These are phyloP conservation scores for Anthopleura sola DNA, from an alignment of 64 coral and sea anemone species.

Conservation along the genomic window DNA sequence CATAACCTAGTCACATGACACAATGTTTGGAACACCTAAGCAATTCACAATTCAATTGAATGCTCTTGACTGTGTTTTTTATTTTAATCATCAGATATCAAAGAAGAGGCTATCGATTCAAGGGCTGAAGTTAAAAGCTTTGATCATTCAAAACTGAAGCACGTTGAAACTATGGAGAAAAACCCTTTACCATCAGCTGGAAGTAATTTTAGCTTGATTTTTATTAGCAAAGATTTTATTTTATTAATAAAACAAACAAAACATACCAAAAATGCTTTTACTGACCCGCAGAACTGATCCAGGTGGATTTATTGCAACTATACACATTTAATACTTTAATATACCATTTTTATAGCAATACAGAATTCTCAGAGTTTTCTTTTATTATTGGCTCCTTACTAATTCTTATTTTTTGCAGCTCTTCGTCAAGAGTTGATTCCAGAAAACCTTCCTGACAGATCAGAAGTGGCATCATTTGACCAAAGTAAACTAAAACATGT, in stretches of 20 bases:
- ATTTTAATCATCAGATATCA: constrained; percentile 41
- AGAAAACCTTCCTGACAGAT: constrained; percentile 67
- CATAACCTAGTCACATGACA: no score
- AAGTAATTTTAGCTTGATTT: background rate
- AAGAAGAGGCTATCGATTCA: constrained; percentile 68
- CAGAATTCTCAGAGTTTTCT: no score
- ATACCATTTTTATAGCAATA: no score
- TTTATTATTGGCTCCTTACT: no score
- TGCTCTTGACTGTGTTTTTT: no score
- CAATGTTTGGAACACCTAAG: no score
- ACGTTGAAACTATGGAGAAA: constrained; percentile 85
- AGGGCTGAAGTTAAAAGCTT: constrained; percentile 80
- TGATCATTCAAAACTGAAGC: constrained; percentile 78
- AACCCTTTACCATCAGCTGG: constrained; percentile 69
- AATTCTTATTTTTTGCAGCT: constrained; percentile 15
- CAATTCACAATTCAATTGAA: no score
- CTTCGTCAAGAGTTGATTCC: constrained; percentile 84
- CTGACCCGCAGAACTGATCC: no score
- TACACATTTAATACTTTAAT: no score
- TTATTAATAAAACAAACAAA: background rate
- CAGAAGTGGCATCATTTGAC: constrained; percentile 59
- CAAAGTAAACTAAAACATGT: constrained; percentile 60
- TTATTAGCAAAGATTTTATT: background rate
- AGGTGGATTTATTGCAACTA: no score
- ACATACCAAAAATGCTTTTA: background rate